Base-by-base conservation (phyloP, 2,888 invertebrate species). In the Rosalia funebris region DNA sequence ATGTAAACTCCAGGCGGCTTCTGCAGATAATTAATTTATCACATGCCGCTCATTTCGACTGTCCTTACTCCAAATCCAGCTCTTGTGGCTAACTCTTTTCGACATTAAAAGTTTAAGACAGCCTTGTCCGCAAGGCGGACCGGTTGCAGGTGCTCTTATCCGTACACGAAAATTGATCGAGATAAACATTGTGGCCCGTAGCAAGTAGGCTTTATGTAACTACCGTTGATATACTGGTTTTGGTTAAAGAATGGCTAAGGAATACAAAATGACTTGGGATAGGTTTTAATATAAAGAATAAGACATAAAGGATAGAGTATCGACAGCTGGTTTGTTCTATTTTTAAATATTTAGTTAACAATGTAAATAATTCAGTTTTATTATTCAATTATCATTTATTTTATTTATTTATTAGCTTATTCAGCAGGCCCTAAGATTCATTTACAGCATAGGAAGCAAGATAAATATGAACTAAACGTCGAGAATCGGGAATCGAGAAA, bases 121-220 rank as follows among this genome's bases (percentile, higher is more conserved):
- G 46, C 62, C 62, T 62, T 57, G 62, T 15, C 16, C 11, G 32
- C 53, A 62, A 62, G 62, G 62, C 47, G 39, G 57, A 54, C 62
- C 57, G 47, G 57, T 52, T 46, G 19, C 59, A 59, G 56, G 56
- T 56, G 56, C 34, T 56, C 41, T 47, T 47, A 20, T 55, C 45
- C 20, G 47, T 5, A 41, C 15, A 47, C 15, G 47, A 31, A 45
- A 55, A 55, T 19, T 14, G 46, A 46, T 47, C 17, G 34, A 47
- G 34, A 47, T 34, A 17, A 47, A 47, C 32, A 15, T 31, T 45
- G 45, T 20, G n/a, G 34, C 15, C 32, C 32, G 15, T 34, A 34
- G n/a, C 46, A 47, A 32, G 34, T 47, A 34, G 16, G 32, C n/a
- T 32, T 47, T 47, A 32, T 15, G n/a, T 47, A 47, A 47, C 17